Evolutionary conservation across 1,140 invertebrate genomes (phyloP), one percentile per base, ranked within the genome.

Genomic region (Atopsyche davidsoni): DNA sequence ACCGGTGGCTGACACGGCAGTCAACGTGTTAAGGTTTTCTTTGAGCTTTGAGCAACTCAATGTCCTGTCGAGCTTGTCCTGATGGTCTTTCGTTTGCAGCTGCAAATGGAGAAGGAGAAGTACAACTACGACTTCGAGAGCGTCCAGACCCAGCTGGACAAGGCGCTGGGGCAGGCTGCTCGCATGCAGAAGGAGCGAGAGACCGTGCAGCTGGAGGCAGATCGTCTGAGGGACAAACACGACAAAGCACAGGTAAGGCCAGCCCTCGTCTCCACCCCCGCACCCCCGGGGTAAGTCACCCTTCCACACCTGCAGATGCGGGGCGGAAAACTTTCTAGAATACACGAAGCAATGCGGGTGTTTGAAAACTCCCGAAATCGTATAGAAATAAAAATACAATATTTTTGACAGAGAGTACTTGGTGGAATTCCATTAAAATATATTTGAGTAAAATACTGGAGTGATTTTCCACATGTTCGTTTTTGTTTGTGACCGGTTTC

Each of bases 21-120:
- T 28, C 24, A 28, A 28, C 24, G 6, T 6, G n/a, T 28, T 7
- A 7, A 7, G n/a, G n/a, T n/a, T 28, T 6, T 6, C 24, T 7
- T 28, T 28, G 24, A 7, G n/a, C n/a, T 7, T 16, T 38, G 11
- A 38, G 18, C 35, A 38, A 16, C 18, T 16, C 13, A 16, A 3
- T 18, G 39, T 32, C n/a, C 1, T 40, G 19, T 36, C 24, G 25
- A n/a, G n/a, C 7, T 28, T 28, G 25, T 28, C 7, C n/a, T 28
- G 7, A n/a, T 7, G n/a, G n/a, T n/a, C 9, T 18, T 41, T 4
- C 7, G 19, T 35, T 64, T 61, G 18, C 65, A 88, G 86, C 76
- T 92, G 61, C 87, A 92, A 80, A 81, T 90, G 62, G 91, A 94
- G 64, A 88, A 87, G 53, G 91, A 93, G 70, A 92, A 94, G 65